phyloP scores from a whole-genome alignment of 1,140 invertebrate species.

The Drosophila yakuba region DNA sequence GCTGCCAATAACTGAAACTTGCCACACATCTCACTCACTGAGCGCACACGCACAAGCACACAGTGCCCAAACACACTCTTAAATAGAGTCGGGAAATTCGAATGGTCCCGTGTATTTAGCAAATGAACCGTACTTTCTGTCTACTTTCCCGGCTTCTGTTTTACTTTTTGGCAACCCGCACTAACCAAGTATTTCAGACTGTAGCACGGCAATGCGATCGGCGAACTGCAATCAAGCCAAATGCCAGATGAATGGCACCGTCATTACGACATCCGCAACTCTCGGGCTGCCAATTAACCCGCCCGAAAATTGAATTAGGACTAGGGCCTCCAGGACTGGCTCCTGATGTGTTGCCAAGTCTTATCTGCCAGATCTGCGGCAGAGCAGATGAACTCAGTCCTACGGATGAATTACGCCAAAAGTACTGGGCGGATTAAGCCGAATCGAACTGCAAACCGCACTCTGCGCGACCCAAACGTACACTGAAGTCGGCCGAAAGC shows the following conservation, averaged over 20 bases:
- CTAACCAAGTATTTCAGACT: constrained; percentile 30
- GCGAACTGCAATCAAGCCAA: constrained; percentile 18
- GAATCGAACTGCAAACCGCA: constrained; percentile 26
- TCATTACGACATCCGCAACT: constrained; percentile 21
- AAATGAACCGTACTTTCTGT: constrained; percentile 55
- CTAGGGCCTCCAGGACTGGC: constrained; percentile 3
- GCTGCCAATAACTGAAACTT: constrained; percentile 59
- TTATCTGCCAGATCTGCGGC: neutral
- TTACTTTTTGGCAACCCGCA: constrained; percentile 11
- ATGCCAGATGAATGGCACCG: constrained; percentile 40
- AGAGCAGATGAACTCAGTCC: neutral
- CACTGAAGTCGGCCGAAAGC: constrained; percentile 56
- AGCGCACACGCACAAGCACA: constrained; percentile 8
- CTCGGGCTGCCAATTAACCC: constrained; percentile 31
- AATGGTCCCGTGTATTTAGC: constrained; percentile 41
- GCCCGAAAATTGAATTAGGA: constrained; percentile 29
- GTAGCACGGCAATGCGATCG: constrained; percentile 20
- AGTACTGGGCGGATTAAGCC: neutral
- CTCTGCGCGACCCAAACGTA: constrained; percentile 51
- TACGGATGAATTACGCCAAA: constrained; percentile 4
- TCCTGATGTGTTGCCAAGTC: constrained; percentile 35
- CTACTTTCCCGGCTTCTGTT: constrained; percentile 17
- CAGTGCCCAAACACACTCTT: neutral
- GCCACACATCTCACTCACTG: constrained; percentile 23
- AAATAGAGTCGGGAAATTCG: constrained; percentile 9